These are phyloP conservation scores for Acanthococcus lagerstroemiae DNA, from an alignment of 2,888 invertebrate species.

Conservation along the genomic window DNA sequence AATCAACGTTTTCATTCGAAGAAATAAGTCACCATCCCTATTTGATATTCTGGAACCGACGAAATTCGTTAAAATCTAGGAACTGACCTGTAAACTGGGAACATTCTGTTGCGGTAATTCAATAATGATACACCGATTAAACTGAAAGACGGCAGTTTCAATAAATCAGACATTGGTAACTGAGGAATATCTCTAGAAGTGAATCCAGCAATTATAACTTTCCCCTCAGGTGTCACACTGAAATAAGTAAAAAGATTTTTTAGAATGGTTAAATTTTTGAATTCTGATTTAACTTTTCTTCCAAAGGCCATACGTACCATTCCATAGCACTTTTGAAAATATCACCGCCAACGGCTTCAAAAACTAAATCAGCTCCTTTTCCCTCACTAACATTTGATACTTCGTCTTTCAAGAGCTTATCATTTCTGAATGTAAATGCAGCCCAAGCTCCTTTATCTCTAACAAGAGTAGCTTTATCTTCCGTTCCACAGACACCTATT, in stretches of 20 bases:
- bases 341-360: constrained; percentile 55
- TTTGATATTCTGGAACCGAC: too few relatives aligned
- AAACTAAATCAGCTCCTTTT: constrained; percentile 52
- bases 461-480: constrained; percentile 49
- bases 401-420: constrained; percentile 47
- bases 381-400: constrained; percentile 50
- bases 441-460: constrained; percentile 54
- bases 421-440: constrained; percentile 49
- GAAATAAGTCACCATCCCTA: too few relatives aligned
- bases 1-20: too few relatives aligned
- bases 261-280: constrained; percentile 20
- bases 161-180: constrained; percentile 42
- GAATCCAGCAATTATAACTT: constrained; percentile 46
- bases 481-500: constrained; percentile 56
- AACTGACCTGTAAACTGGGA: constrained; percentile 47
- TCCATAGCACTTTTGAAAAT: constrained; percentile 48
- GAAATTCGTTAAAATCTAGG: too few relatives aligned
- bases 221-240: constrained; percentile 49
- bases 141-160: constrained; percentile 43
- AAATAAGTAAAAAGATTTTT: constrained; percentile 37
- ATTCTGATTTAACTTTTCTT: too few relatives aligned
- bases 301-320: constrained; percentile 46
- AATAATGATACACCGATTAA: constrained; percentile 47
- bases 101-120: constrained; percentile 46
- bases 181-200: constrained; percentile 46